Conservation (phyloP, 2,113 vertebrate genomes). For the zebrafish (Danio rerio) region GRCz12tu NC_133194.1:43006001-43006500, state of each 20-base stretch:
- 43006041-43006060: too few relatives aligned
- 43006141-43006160: background rate
- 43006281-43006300: constrained; percentile 69
- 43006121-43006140: too few relatives aligned
- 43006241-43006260: constrained; percentile 83
- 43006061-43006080: too few relatives aligned
- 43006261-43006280: constrained; percentile 57
- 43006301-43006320: constrained; percentile 40
- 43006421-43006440: background rate
- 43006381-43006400: background rate
- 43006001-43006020: too few relatives aligned
- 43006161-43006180: background rate
- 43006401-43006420: constrained; percentile 44
- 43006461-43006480: background rate
- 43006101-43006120: too few relatives aligned
- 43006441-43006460: background rate
- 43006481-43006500: too few relatives aligned
- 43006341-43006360: background rate
- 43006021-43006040: too few relatives aligned
- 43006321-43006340: constrained; percentile 18
- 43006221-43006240: constrained; percentile 71
- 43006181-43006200: constrained; percentile 62
- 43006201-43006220: constrained; percentile 67
- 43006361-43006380: constrained; percentile 21
- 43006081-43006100: too few relatives aligned